These are phyloP conservation scores for Mimumesa dahlbomi DNA, from an alignment of 2,888 invertebrate genomes.

Conservation along the genomic window DNA sequence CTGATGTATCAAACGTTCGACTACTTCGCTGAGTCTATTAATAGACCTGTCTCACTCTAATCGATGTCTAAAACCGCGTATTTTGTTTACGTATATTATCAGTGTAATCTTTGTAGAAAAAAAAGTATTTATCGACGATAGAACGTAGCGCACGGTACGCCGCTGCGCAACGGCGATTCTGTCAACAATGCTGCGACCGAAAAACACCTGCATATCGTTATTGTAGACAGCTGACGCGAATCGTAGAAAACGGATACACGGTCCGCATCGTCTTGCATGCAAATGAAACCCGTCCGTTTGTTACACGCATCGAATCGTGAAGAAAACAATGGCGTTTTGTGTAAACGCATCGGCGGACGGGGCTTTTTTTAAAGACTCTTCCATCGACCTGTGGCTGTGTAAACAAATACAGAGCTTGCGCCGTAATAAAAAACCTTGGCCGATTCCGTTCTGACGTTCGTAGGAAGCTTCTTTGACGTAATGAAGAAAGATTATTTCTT, in stretches of 20 bases:
- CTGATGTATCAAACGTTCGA: too few relatives aligned
- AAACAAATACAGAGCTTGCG: slow-evolving; percentile 35
- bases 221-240: slow-evolving; percentile 36
- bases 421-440: slow-evolving; percentile 4
- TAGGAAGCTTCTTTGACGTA: slow-evolving; percentile 1
- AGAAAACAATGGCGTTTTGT: background rate
- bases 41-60: too few relatives aligned
- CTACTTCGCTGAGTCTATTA: too few relatives aligned
- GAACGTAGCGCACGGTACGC: background rate
- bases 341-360: background rate
- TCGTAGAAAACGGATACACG: slow-evolving; percentile 2
- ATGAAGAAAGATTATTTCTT: slow-evolving; percentile 2
- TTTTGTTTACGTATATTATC: too few relatives aligned
- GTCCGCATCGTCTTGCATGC: background rate
- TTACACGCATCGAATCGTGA: background rate
- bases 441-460: background rate
- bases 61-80: too few relatives aligned
- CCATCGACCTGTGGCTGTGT: slow-evolving; percentile 18
- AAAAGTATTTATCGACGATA: background rate
- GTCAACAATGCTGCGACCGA: background rate
- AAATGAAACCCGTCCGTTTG: background rate
- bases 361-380: background rate
- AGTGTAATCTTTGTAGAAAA: too few relatives aligned
- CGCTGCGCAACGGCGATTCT: too few relatives aligned
- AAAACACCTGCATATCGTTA: background rate